Evolutionary conservation across 2,888 invertebrate species (phyloP), one percentile per base, ranked within the genome.

Genomic region (Tipula helvola): DNA sequence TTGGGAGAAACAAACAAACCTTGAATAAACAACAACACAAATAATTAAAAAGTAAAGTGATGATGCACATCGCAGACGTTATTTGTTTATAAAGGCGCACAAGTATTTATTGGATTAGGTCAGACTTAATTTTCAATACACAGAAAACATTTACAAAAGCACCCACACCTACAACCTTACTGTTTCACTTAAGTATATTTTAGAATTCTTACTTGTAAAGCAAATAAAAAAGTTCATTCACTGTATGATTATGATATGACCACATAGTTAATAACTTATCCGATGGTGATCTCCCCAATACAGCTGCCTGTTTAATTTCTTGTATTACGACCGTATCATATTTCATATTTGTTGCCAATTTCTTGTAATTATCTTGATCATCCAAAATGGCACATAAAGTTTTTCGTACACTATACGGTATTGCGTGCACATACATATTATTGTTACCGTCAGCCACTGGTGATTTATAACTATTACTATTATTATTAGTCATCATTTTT

Each of bases 211-310:
- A 84, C 84, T 84, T 41, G 36, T 39, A 39, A 39, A 84, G 39
- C 39, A 84, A 84, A 84, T 39, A 84, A 90, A 96, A 97, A 10
- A 98, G 91, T 90, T 97, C 96, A 47, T 94, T 92, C 0, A 96
- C 94, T 18, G 94, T 95, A 89, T 97, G 97, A 91, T 97, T 97
- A 87, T 95, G 93, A 89, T 95, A 94, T 0, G 96, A 96, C 97
- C 97, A 98, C 88, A 94, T 92, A 28, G 93, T 94, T 18, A 98
- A 92, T 42, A 98, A 92, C 88, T 95, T 94, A 88, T 95, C 94
- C 0, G 96, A 94, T 0, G 97, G 96, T 0, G 96, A 96, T 18
- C 91, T 90, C 3, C 93, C 93, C 0, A 93, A 90, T 2, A 91
- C 91, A 1, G 93, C 92, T 86, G 92, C 93, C 89, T 93, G 93